Evolutionary conservation across 92 coral and sea anemone genomes (phyloP).

Genomic region (Palythoa heliodiscus): DNA sequence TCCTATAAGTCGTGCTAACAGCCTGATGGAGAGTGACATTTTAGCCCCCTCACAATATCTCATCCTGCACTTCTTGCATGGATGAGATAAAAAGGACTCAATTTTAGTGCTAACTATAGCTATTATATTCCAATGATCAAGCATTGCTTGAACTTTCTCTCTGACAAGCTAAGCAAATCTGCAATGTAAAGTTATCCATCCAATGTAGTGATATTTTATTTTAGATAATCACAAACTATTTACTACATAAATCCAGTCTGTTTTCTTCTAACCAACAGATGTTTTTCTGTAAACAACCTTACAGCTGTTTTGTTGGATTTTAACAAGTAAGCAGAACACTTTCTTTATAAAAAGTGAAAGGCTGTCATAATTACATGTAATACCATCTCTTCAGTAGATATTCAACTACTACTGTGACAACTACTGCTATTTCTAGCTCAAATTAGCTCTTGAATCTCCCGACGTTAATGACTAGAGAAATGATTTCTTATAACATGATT

Average conservation of each 20-base stretch:
- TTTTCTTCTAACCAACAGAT: conserved; percentile 52
- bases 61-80: too few relatives aligned
- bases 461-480: too few relatives aligned
- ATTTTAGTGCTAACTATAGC: too few relatives aligned
- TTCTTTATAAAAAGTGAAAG: not conserved
- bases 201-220: too few relatives aligned
- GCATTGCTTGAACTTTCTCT: too few relatives aligned
- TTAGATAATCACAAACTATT: not conserved
- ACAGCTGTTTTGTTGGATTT: conserved; percentile 92
- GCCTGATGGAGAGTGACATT: too few relatives aligned
- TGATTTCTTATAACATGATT: too few relatives aligned
- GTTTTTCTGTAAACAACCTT: conserved; percentile 77
- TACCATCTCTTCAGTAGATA: not conserved
- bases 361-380: not conserved
- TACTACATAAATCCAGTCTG: not conserved
- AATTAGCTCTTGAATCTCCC: too few relatives aligned
- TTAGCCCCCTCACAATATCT: too few relatives aligned
- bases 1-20: too few relatives aligned
- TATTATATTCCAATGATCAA: too few relatives aligned
- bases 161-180: not conserved
- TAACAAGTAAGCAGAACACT: conserved; percentile 71
- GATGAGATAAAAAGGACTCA: too few relatives aligned
- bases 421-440: not conserved
- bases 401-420: not conserved
- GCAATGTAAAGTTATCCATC: not conserved